Base-by-base conservation (phyloP, 2,888 invertebrate species). In the Lasius fuliginosus region DNA sequence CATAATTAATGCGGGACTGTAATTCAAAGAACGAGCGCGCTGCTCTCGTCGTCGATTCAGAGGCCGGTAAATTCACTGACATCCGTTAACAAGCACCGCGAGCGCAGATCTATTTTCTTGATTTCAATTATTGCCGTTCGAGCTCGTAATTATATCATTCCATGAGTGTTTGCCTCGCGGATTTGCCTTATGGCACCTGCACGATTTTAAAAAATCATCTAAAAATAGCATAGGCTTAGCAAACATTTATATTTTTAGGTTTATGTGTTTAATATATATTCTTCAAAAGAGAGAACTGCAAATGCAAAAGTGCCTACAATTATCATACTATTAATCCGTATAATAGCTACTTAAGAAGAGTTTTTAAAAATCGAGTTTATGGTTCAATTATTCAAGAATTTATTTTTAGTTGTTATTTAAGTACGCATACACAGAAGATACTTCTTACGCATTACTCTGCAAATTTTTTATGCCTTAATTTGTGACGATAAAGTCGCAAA, bases 1-100 rank as follows among this genome's bases (percentile, higher is more conserved):
- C 46, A 81, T 71, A 81, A 81, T 81, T 81, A 81, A 49, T 49
- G 36, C 36, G 79, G 36, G 33, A 12, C 60, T 71, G 36, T 79
- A 69, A 81, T 81, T 81, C 79, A 71, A 81, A 36, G 27, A 60
- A 81, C 60, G 60, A 53, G 0, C 11, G 33, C 60, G 33, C 23
- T 58, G 36, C 36, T 18, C 33, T 68, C 79, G 18, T 60, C 60
- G 27, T 27, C 27, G 42, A 79, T 71, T 79, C 60, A 71, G 46
- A 46, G 46, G 11, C 23, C 23, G 12, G 36, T 71, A 69, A 60
- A 79, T 68, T 71, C 33, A 71, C 46, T 12, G 58, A 46, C 60
- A 33, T 33, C 18, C 33, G 18, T 69, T 79, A 79, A 79, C 69
- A 36, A 71, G 33, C 18, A 69, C 15, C 23, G 33, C 30, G 23